phyloP scores from a whole-genome alignment of 2,888 invertebrate species.

The Papilio gigon region DNA sequence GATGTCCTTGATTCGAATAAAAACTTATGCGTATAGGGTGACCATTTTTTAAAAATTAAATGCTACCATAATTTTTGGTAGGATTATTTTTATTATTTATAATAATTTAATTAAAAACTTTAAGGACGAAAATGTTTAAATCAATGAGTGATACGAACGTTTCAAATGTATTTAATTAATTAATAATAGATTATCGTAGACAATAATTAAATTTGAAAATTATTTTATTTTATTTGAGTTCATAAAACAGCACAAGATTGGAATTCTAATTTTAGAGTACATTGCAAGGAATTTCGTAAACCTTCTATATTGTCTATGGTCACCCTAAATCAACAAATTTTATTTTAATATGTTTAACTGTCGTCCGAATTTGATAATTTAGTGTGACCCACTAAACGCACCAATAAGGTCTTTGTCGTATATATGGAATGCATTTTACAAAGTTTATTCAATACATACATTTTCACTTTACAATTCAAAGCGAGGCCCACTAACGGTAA shows the following conservation, averaged over 20 bases:
- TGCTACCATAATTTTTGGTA: background rate
- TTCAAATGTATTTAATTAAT: too few species aligned
- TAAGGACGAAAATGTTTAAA: too few species aligned
- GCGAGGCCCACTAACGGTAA: slow-evolving; percentile 33
- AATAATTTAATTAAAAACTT: too few species aligned
- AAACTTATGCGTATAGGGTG: slow-evolving; percentile 32
- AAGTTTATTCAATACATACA: slow-evolving; percentile 25
- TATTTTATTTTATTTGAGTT: background rate
- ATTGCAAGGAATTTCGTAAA: background rate
- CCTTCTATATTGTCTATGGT: background rate
- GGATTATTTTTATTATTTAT: too few species aligned
- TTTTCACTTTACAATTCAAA: slow-evolving; percentile 27
- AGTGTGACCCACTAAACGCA: slow-evolving; percentile 38
- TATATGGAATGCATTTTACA: slow-evolving; percentile 28
- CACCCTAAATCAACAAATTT: slow-evolving; percentile 27
- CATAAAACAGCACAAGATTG: background rate
- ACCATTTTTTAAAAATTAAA: background rate
- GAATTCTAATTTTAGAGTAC: background rate
- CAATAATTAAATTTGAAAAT: too few species aligned
- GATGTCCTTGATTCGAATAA: slow-evolving; percentile 46
- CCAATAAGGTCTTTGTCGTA: slow-evolving; percentile 30
- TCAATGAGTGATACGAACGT: too few species aligned
- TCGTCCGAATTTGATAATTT: slow-evolving; percentile 38
- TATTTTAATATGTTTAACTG: slow-evolving; percentile 30
- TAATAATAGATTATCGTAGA: too few species aligned